These are phyloP conservation scores for Perca fluviatilis DNA, from an alignment of 2,113 vertebrate species.

Conservation along the genomic window DNA sequence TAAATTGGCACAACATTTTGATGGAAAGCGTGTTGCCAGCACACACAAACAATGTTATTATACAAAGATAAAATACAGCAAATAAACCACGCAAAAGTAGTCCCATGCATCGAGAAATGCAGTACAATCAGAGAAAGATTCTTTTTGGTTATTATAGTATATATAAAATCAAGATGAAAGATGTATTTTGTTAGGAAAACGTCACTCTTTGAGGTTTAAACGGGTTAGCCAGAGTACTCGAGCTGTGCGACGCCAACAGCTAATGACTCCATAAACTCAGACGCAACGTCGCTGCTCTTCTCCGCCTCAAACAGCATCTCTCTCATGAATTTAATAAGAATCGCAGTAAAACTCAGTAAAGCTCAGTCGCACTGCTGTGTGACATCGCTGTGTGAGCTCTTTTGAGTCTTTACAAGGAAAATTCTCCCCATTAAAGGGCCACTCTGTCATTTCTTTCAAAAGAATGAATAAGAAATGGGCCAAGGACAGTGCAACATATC, in stretches of 20 bases:
- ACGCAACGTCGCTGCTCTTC: slow-evolving; percentile 33
- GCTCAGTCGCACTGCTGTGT: slow-evolving; percentile 16
- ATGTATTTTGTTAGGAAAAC: no score
- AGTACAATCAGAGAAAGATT: background rate
- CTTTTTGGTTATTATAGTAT: no score
- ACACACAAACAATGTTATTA: no score
- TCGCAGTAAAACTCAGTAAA: slow-evolving; percentile 49
- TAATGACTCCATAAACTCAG: slow-evolving; percentile 65
- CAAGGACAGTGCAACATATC: background rate
- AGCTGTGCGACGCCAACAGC: slow-evolving; percentile 33
- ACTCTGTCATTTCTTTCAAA: slow-evolving; percentile 24
- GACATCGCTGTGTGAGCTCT: slow-evolving; percentile 40
- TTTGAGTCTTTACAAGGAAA: slow-evolving; percentile 53
- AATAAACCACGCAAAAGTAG: no score
- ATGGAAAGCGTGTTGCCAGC: no score
- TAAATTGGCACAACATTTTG: no score
- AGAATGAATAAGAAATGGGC: slow-evolving; percentile 26
- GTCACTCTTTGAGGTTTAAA: no score
- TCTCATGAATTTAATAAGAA: slow-evolving; percentile 69
- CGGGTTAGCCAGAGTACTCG: background rate
- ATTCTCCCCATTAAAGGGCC: slow-evolving; percentile 32
- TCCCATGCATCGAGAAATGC: background rate
- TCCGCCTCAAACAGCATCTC: slow-evolving; percentile 63
- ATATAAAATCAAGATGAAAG: background rate
- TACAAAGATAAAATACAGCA: no score